Conservation (phyloP, 92 coral and sea anemone genomes). For the Chrysogorgia sp. region DNA sequence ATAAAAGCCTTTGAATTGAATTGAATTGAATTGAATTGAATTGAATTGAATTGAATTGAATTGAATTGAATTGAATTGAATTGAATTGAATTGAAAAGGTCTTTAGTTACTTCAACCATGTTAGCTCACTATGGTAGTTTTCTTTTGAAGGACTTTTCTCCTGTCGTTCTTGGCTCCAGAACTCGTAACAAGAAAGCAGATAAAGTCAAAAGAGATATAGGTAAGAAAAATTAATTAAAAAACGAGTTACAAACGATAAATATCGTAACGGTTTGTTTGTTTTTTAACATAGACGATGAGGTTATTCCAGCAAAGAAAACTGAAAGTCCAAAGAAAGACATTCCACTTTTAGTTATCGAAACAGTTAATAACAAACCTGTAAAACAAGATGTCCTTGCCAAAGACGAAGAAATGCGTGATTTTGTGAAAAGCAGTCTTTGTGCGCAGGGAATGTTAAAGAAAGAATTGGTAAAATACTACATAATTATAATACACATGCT, state of each 20-base stretch:
- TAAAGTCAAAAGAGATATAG: constrained; percentile 39
- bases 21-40: no score
- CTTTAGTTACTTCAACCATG: no score
- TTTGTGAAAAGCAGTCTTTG: constrained; percentile 82
- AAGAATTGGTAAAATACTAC: constrained; percentile 43
- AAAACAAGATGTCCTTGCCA: constrained; percentile 83
- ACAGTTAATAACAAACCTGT: constrained; percentile 86
- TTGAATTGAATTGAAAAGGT: no score
- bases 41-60: no score
- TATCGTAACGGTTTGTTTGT: neutral
- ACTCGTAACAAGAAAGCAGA: constrained; percentile 74
- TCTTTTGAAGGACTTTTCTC: constrained; percentile 81
- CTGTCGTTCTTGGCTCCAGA: constrained; percentile 83
- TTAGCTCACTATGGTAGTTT: no score
- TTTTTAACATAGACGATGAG: neutral
- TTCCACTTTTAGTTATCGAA: constrained; percentile 91
- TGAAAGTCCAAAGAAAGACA: constrained; percentile 55
- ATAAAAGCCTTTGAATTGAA: no score
- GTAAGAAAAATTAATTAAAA: neutral
- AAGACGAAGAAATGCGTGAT: constrained; percentile 76
- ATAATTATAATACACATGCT: neutral
- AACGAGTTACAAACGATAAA: neutral
- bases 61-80: no score
- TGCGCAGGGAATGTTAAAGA: constrained; percentile 83
- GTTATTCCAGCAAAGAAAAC: constrained; percentile 18